Percentiles rank a stretch among this genome's conserved stretches.
Evolutionary conservation across 1,140 invertebrate genomes (phyloP).

Genomic region (Octopus bimaculoides): DNA sequence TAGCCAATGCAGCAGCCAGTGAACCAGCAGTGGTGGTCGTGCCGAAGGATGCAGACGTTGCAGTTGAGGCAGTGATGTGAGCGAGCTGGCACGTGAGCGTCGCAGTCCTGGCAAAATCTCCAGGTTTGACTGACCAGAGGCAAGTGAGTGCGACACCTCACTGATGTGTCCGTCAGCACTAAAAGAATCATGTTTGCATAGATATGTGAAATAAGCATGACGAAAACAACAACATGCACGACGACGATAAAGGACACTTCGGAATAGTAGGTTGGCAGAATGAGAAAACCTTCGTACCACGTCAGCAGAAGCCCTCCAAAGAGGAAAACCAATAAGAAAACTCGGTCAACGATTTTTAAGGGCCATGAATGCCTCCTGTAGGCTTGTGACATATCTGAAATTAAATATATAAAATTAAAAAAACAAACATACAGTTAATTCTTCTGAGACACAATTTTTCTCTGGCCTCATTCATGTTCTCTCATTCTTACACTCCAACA

Average conservation of each 20-base stretch:
- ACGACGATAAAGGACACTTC: slow-evolving; percentile 10
- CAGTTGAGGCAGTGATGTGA: slow-evolving; percentile 88
- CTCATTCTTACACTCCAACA: too few relatives aligned
- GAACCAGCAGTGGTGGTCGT: slow-evolving; percentile 95
- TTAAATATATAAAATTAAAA: too few relatives aligned
- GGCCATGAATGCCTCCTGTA: slow-evolving; percentile 16
- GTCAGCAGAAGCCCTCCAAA: slow-evolving; percentile 34
- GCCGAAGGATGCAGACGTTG: slow-evolving; percentile 77
- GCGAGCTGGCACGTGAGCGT: slow-evolving; percentile 30
- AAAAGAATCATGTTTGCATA: slow-evolving; percentile 37
- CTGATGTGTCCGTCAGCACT: slow-evolving; percentile 26
- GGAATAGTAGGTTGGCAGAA: slow-evolving; percentile 28
- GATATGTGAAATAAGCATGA: slow-evolving; percentile 29
- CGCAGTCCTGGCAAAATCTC: slow-evolving; percentile 35
- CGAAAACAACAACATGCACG: slow-evolving; percentile 18
- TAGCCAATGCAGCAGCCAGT: slow-evolving; percentile 86
- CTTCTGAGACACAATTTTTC: too few relatives aligned
- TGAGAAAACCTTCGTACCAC: slow-evolving; percentile 32
- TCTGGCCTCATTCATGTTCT: too few relatives aligned
- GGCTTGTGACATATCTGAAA: background rate
- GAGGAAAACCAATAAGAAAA: slow-evolving; percentile 22
- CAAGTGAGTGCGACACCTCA: slow-evolving; percentile 16
- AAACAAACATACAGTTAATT: too few relatives aligned
- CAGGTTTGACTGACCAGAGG: slow-evolving; percentile 22
- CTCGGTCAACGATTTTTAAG: slow-evolving; percentile 4